A percentile compares a stretch with the other conserved stretches of the same genome.
Conservation (phyloP, 2,797 vertebrate genomes). For the Selene dorsalis region DNA sequence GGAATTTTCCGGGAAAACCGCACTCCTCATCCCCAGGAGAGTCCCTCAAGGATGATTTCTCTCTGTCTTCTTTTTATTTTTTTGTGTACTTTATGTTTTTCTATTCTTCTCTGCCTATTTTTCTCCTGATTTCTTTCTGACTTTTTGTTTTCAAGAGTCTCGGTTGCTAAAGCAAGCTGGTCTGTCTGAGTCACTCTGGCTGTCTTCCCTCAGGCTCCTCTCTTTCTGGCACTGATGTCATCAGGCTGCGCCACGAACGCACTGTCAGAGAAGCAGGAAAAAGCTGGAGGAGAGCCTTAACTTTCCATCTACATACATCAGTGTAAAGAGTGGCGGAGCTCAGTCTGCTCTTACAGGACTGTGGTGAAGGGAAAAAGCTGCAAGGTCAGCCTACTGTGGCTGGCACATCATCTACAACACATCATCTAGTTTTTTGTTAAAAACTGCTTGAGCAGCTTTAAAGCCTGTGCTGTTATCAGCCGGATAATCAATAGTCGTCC, state of each 20-base stretch:
- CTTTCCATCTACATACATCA: constrained; percentile 51
- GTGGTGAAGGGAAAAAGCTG: constrained; percentile 16
- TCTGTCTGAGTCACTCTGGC: constrained; percentile 56
- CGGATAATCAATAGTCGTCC: too few species aligned
- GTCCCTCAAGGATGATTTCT: background rate
- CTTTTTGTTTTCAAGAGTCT: background rate
- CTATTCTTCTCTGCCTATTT: background rate
- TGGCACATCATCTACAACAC: too few species aligned
- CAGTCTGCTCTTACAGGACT: constrained; percentile 6
- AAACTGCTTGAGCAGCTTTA: too few species aligned
- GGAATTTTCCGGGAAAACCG: constrained; percentile 8
- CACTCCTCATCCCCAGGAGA: constrained; percentile 13
- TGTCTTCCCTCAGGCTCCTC: constrained; percentile 32
- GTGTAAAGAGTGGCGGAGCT: constrained; percentile 6
- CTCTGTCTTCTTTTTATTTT: background rate
- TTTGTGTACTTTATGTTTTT: background rate
- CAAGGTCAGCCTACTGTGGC: background rate
- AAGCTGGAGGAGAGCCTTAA: constrained; percentile 11
- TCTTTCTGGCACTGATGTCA: constrained; percentile 55
- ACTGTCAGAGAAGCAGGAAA: constrained; percentile 34
- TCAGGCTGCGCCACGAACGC: constrained; percentile 45
- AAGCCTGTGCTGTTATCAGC: too few species aligned
- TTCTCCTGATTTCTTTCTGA: background rate
- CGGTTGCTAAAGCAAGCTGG: constrained; percentile 39
- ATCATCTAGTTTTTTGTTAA: too few species aligned